These are phyloP conservation scores for Takifugu flavidus DNA, from an alignment of 2,113 vertebrate species.

Conservation along the genomic window DNA sequence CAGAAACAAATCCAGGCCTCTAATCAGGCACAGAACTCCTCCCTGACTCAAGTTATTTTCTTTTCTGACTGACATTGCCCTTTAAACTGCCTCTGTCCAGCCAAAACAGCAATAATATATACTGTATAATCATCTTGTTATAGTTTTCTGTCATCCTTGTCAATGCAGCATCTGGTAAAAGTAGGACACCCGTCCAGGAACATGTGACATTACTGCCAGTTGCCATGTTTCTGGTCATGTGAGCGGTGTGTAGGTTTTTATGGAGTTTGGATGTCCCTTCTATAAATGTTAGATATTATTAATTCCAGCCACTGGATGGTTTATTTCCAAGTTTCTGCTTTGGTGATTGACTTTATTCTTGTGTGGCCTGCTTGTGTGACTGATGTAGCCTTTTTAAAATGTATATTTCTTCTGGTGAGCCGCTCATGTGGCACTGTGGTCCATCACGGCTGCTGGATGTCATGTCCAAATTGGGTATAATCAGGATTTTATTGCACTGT, in stretches of 20 bases:
- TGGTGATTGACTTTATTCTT: slow-evolving; percentile 49
- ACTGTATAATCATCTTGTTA: slow-evolving; percentile 60
- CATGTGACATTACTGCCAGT: slow-evolving; percentile 4
- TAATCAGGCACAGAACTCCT: slow-evolving; percentile 34
- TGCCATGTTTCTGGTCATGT: slow-evolving; percentile 12
- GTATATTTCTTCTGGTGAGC: slow-evolving; percentile 2
- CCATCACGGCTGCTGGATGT: slow-evolving; percentile 32
- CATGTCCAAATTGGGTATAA: slow-evolving; percentile 33
- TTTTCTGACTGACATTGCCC: slow-evolving; percentile 48
- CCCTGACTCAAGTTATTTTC: slow-evolving; percentile 52
- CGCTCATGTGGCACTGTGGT: slow-evolving; percentile 47
- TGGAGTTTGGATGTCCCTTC: slow-evolving; percentile 27
- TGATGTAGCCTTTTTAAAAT: slow-evolving; percentile 21
- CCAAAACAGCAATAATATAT: slow-evolving; percentile 40
- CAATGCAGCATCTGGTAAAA: slow-evolving; percentile 64
- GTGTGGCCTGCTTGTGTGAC: slow-evolving; percentile 30
- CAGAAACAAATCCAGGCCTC: slow-evolving; percentile 28
- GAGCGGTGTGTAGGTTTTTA: neutral
- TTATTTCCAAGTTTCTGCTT: slow-evolving; percentile 57
- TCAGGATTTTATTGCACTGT: slow-evolving; percentile 10
- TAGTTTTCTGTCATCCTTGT: slow-evolving; percentile 31
- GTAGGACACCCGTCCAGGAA: slow-evolving; percentile 27
- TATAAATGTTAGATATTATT: slow-evolving; percentile 48
- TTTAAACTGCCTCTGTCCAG: slow-evolving; percentile 29
- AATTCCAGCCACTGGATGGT: slow-evolving; percentile 43